Conservation (phyloP, 2,113 vertebrate genomes). For the Holacanthus passer region DNA sequence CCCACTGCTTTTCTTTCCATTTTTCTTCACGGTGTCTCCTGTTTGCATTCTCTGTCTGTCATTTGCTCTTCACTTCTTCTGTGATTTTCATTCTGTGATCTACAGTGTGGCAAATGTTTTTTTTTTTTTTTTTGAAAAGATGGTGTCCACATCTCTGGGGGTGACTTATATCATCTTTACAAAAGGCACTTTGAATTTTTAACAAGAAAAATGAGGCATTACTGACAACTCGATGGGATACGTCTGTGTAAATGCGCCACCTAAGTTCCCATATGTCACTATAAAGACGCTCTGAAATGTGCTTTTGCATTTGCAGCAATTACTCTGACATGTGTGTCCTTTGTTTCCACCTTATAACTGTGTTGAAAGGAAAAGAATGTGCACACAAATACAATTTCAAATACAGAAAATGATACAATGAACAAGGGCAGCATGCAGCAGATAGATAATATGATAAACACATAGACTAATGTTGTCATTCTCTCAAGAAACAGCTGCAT, state of each 20-base stretch:
- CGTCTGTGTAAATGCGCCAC: background rate
- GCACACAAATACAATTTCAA: background rate
- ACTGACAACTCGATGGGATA: background rate
- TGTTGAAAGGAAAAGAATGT: background rate
- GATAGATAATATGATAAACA: background rate
- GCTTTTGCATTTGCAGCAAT: background rate
- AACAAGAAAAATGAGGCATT: constrained; percentile 1
- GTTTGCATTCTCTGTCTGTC: constrained; percentile 12
- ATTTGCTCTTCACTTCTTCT: constrained; percentile 11
- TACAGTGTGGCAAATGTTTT: background rate
- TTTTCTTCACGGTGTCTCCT: background rate
- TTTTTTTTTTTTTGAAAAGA: too few relatives aligned
- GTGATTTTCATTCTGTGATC: constrained; percentile 7
- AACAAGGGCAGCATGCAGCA: background rate
- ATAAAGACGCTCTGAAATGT: background rate
- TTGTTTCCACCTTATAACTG: background rate
- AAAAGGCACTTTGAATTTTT: background rate
- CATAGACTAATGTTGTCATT: background rate
- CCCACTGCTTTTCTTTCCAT: constrained; percentile 18
- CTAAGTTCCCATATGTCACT: background rate
- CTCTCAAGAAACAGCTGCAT: background rate
- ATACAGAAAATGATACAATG: background rate
- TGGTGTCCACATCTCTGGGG: background rate
- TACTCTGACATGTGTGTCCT: constrained; percentile 6
- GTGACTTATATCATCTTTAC: constrained; percentile 16